These are phyloP conservation scores for Heliconius ethilla DNA, from an alignment of 2,888 invertebrate species.

Conservation along the genomic window DNA sequence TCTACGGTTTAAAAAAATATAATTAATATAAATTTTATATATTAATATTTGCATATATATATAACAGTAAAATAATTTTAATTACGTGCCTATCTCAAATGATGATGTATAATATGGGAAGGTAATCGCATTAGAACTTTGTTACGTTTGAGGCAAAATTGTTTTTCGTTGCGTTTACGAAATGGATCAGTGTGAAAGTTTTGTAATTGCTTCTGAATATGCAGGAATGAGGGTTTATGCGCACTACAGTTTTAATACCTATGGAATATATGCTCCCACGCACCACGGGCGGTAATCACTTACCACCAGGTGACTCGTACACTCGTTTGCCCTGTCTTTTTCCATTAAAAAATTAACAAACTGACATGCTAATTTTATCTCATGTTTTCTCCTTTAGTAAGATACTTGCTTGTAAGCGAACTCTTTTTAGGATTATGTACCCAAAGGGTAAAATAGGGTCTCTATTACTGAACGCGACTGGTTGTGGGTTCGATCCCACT, in stretches of 20 bases:
- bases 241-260: slow-evolving; percentile 32
- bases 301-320: too few species aligned
- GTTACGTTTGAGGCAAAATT: slow-evolving; percentile 45
- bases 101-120: slow-evolving; percentile 33
- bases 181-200: slow-evolving; percentile 48
- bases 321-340: too few species aligned
- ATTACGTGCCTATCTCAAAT: slow-evolving; percentile 18
- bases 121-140: slow-evolving; percentile 48
- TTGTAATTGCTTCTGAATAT: slow-evolving; percentile 47
- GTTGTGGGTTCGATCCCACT: too few species aligned
- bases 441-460: too few species aligned
- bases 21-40: not conserved
- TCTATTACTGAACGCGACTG: too few species aligned
- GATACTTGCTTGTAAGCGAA: too few species aligned
- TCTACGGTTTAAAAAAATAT: not conserved
- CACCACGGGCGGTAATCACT: too few species aligned
- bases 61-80: not conserved
- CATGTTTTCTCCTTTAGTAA: too few species aligned
- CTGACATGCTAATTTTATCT: too few species aligned
- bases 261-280: not conserved
- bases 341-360: too few species aligned
- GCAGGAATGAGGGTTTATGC: slow-evolving; percentile 30
- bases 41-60: not conserved
- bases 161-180: slow-evolving; percentile 49
- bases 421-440: too few species aligned